A percentile compares a stretch with the other conserved stretches of the same genome.
These are phyloP conservation scores for Rhipidura dahli DNA, from an alignment of 2,113 vertebrate genomes.

Conservation along the genomic window DNA sequence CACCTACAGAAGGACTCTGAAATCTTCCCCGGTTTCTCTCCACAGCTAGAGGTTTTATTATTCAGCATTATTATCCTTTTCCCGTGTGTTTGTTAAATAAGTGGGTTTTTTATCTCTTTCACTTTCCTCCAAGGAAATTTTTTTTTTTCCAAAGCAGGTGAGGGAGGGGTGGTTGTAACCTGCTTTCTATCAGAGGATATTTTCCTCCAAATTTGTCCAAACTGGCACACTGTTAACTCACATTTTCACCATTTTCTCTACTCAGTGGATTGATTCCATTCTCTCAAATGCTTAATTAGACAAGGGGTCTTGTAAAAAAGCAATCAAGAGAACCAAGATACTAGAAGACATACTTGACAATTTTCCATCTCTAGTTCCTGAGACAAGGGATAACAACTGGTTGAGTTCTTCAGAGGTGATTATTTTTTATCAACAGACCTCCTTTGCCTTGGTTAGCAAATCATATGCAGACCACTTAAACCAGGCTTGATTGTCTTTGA, in stretches of 20 bases:
- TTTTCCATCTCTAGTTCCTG: neutral
- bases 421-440: neutral
- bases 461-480: neutral
- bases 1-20: no score
- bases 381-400: neutral
- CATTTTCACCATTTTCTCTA: neutral
- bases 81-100: no score
- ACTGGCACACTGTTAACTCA: neutral
- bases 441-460: neutral
- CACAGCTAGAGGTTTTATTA: no score
- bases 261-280: neutral
- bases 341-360: neutral
- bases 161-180: no score
- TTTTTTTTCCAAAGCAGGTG: no score
- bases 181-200: no score
- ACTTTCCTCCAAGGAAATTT: no score
- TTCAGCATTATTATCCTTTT: no score
- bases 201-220: no score
- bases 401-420: neutral
- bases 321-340: neutral
- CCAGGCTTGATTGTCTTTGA: neutral
- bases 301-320: neutral
- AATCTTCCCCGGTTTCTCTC: no score
- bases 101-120: no score
- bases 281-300: neutral